A percentile compares a stretch with the other conserved stretches of the same genome.
These are phyloP conservation scores for Rhabdomys dilectus DNA, from an alignment of 2,113 vertebrate genomes.

Conservation along the genomic window DNA sequence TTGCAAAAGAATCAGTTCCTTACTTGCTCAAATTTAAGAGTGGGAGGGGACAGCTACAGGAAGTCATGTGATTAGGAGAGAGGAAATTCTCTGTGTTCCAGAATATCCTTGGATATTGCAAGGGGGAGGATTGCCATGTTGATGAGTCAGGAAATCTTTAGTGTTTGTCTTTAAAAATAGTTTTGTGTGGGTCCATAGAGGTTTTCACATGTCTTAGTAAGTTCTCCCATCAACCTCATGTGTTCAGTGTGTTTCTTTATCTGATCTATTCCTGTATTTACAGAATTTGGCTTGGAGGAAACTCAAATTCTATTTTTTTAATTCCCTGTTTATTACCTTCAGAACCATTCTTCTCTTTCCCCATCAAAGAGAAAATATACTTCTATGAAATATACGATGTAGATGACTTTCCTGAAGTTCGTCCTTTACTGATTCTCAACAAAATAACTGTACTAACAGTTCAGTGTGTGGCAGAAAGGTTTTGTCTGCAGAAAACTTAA, in stretches of 20 bases:
- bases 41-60: neutral
- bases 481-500: slow-evolving; percentile 11
- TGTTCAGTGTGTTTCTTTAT: neutral
- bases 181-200: neutral
- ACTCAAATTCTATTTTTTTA: neutral
- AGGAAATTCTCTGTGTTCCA: neutral
- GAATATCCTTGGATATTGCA: neutral
- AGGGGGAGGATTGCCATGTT: neutral
- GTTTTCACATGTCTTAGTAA: neutral
- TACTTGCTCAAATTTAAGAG: neutral
- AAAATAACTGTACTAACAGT: neutral
- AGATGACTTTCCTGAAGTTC: neutral
- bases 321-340: neutral
- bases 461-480: neutral
- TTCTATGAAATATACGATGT: neutral
- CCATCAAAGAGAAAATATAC: neutral
- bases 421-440: neutral
- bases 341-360: neutral
- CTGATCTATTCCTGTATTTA: neutral
- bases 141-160: neutral
- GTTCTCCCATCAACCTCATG: neutral
- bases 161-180: neutral
- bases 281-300: neutral
- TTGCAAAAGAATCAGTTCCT: neutral
- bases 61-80: neutral